Evolutionary conservation across 2,113 vertebrate species (phyloP).

Genomic region (Mus musculus): DNA sequence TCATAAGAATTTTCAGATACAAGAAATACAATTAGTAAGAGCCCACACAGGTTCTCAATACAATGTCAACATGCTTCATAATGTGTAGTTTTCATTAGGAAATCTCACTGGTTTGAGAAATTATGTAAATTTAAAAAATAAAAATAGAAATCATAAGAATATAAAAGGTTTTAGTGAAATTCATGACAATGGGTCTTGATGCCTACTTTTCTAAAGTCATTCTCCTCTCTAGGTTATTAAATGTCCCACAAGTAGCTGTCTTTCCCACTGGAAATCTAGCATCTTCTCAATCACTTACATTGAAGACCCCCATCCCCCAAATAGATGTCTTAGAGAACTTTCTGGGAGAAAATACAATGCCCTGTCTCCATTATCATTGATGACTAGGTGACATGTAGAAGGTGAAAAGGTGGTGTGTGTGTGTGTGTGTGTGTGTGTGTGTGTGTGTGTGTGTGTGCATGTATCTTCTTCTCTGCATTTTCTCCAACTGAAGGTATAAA

Average conservation of each 20-base stretch:
- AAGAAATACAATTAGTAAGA: slow-evolving; percentile 30
- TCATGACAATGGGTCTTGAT: background rate
- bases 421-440: background rate
- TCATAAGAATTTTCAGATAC: slow-evolving; percentile 32
- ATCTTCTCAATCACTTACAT: slow-evolving; percentile 33
- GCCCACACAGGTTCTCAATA: slow-evolving; percentile 22
- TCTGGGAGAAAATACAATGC: background rate
- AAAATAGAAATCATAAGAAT: slow-evolving; percentile 36
- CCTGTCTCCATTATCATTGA: background rate
- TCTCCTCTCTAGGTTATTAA: slow-evolving; percentile 21
- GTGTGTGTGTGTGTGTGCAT: background rate
- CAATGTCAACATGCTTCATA: background rate
- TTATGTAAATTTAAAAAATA: background rate
- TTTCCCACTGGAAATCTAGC: background rate
- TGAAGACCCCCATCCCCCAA: background rate
- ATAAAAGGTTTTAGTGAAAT: slow-evolving; percentile 35
- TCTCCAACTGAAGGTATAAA: slow-evolving; percentile 49
- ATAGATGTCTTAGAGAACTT: slow-evolving; percentile 14
- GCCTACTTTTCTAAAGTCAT: slow-evolving; percentile 11
- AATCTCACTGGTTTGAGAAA: background rate
- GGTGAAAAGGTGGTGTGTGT: background rate
- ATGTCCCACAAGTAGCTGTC: slow-evolving; percentile 9
- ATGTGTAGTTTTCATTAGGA: slow-evolving; percentile 41
- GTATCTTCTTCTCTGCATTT: slow-evolving; percentile 36
- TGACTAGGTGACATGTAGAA: background rate